phyloP scores from a whole-genome alignment of 1,140 invertebrate genomes.

The Drosophila bipectinata region DNA sequence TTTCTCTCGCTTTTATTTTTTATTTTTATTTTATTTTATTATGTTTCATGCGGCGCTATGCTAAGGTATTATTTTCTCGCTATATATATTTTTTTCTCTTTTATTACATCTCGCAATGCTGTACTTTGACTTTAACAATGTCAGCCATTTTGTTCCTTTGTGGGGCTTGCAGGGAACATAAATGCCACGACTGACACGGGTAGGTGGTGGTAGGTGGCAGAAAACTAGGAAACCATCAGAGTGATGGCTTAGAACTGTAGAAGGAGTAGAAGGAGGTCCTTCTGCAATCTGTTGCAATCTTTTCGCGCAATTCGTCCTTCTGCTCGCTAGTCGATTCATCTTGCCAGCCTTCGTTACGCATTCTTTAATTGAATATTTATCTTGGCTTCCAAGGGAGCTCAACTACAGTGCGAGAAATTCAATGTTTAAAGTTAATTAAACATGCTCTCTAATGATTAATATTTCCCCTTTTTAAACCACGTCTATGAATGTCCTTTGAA shows the following conservation, averaged over 20 bases:
- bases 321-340: constrained; percentile 57
- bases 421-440: background rate
- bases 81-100: constrained; percentile 1
- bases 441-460: background rate
- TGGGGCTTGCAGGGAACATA: constrained; percentile 43
- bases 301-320: constrained; percentile 42
- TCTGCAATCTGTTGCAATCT: constrained; percentile 42
- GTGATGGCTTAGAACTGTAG: constrained; percentile 1
- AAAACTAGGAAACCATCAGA: constrained; percentile 7
- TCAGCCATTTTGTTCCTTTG: constrained; percentile 74
- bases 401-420: constrained; percentile 5
- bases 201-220: constrained; percentile 1
- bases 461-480: background rate
- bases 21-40: constrained; percentile 15
- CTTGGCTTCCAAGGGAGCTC: constrained; percentile 21
- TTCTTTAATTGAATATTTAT: constrained; percentile 76
- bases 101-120: constrained; percentile 38
- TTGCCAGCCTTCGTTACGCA: constrained; percentile 40
- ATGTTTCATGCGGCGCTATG: constrained; percentile 9
- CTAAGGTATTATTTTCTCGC: background rate
- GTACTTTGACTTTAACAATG: constrained; percentile 68
- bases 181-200: constrained; percentile 40
- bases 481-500: constrained; percentile 26
- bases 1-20: background rate
- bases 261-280: background rate